Conservation (phyloP, 2,888 invertebrate genomes). For the Amphipoea oculea region DNA sequence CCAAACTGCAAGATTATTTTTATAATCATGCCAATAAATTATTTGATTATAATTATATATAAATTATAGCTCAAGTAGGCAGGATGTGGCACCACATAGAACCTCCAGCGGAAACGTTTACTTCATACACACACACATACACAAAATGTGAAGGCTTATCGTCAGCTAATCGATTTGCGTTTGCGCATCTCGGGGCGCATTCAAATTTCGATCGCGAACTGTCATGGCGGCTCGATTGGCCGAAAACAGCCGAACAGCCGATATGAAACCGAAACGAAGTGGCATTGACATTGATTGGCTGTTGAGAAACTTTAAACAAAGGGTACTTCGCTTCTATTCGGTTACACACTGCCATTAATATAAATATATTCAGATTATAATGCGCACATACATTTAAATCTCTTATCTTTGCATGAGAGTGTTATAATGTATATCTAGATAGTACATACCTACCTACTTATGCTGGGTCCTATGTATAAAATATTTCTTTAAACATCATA, state of each 20-base stretch:
- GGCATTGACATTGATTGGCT: conserved; percentile 87
- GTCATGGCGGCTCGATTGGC: conserved; percentile 84
- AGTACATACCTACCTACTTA: background rate
- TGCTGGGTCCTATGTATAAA: background rate
- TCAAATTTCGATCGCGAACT: conserved; percentile 88
- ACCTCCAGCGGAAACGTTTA: conserved; percentile 82
- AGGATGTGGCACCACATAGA: conserved; percentile 77
- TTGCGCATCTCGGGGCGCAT: conserved; percentile 88
- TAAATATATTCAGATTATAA: conserved; percentile 49
- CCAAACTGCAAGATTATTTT: conserved; percentile 28
- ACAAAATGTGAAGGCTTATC: conserved; percentile 78
- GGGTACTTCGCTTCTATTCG: conserved; percentile 60
- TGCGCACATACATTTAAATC: conserved; percentile 31
- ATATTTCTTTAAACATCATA: background rate
- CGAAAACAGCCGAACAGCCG: conserved; percentile 77
- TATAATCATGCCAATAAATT: conserved; percentile 60
- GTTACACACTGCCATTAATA: conserved; percentile 35
- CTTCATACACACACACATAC: conserved; percentile 72
- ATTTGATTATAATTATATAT: conserved; percentile 64
- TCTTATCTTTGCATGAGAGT: conserved; percentile 28
- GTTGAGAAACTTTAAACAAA: conserved; percentile 74
- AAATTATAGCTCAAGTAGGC: conserved; percentile 65
- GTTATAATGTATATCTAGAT: background rate
- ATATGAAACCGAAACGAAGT: conserved; percentile 76
- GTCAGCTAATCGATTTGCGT: conserved; percentile 85